phyloP scores from a whole-genome alignment of 92 coral and sea anemone genomes.

The Epizoanthus rinbou region DNA sequence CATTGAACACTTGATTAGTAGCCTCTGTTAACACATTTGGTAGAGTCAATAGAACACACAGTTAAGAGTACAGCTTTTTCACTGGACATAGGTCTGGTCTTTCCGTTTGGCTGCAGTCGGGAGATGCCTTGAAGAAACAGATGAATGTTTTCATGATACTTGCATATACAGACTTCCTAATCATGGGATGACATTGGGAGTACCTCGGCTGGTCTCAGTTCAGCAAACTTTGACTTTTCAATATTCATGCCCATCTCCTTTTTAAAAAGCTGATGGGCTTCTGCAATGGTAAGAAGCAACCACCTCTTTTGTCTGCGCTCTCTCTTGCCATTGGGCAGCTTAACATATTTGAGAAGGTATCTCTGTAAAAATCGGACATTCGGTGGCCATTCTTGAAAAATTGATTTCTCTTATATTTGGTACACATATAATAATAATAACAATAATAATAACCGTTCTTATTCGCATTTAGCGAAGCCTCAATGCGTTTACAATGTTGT shows the following conservation, averaged over 20 bases:
- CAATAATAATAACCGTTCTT: too few species aligned
- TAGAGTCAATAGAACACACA: constrained; percentile 56
- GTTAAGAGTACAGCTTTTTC: constrained; percentile 49
- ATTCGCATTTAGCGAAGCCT: too few species aligned
- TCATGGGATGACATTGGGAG: constrained; percentile 41
- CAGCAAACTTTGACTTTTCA: constrained; percentile 54
- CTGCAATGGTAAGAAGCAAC: constrained; percentile 44
- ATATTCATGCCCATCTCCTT: constrained; percentile 40
- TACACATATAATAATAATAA: too few species aligned
- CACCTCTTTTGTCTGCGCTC: constrained; percentile 51
- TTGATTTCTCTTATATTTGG: constrained; percentile 16
- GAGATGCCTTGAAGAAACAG: constrained; percentile 55
- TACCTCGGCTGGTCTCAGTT: constrained; percentile 59
- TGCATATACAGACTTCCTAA: constrained; percentile 56
- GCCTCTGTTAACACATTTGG: constrained; percentile 55
- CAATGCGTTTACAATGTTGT: too few species aligned
- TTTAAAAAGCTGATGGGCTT: constrained; percentile 49
- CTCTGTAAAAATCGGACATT: too few species aligned
- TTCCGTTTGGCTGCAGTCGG: constrained; percentile 38
- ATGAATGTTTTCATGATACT: constrained; percentile 61
- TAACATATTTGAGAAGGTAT: constrained; percentile 55
- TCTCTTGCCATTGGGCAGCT: constrained; percentile 47
- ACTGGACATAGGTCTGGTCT: constrained; percentile 16
- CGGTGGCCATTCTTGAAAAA: too few species aligned
- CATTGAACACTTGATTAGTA: constrained; percentile 9